phyloP scores from a whole-genome alignment of 2,888 invertebrate species.

The Sinodicranocentrus sp. region DNA sequence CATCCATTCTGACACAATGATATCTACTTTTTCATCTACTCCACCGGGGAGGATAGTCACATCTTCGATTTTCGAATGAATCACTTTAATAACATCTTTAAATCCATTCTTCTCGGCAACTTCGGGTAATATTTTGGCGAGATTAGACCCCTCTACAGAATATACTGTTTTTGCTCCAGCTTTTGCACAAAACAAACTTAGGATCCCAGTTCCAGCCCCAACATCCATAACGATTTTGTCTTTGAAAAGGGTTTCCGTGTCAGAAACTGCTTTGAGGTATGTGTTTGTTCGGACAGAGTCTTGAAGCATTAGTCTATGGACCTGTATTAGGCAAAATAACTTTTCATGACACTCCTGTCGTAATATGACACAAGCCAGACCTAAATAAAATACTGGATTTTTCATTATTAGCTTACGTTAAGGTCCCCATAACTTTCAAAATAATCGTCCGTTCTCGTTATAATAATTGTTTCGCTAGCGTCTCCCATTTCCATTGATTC shows the following conservation, averaged over 20 bases:
- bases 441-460: slow-evolving; percentile 82
- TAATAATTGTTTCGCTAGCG: background rate
- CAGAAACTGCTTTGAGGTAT: slow-evolving; percentile 88
- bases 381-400: slow-evolving; percentile 61
- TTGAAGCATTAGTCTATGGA: slow-evolving; percentile 89
- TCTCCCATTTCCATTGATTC: too few species aligned
- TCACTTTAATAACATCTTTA: slow-evolving; percentile 84
- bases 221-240: slow-evolving; percentile 91
- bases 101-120: slow-evolving; percentile 86
- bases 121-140: slow-evolving; percentile 84
- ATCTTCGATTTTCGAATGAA: slow-evolving; percentile 89
- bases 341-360: background rate
- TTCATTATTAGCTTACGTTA: slow-evolving; percentile 82
- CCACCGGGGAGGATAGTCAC: slow-evolving; percentile 79
- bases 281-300: slow-evolving; percentile 88
- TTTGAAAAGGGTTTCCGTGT: slow-evolving; percentile 83
- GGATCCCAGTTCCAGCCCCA: slow-evolving; percentile 91
- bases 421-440: slow-evolving; percentile 87
- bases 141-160: slow-evolving; percentile 89
- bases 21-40: slow-evolving; percentile 87
- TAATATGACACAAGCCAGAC: background rate
- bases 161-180: slow-evolving; percentile 94
- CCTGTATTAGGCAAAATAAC: slow-evolving; percentile 80
- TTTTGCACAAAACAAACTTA: slow-evolving; percentile 92
- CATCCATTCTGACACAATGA: slow-evolving; percentile 99